Conservation (phyloP, 2,888 invertebrate genomes). For the Drosophila colorata region DNA sequence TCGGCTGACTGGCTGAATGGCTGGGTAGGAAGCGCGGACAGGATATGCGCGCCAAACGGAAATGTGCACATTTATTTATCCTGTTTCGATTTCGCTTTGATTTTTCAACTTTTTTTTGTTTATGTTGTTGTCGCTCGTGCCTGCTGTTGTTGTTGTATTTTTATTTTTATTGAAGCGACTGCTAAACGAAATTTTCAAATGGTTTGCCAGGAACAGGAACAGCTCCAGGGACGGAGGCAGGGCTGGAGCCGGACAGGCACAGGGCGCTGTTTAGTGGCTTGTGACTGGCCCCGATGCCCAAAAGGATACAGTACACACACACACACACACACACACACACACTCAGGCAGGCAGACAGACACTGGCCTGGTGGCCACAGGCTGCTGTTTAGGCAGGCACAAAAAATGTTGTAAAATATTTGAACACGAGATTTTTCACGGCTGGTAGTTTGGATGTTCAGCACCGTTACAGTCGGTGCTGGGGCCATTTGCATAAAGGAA, state of each 20-base stretch:
- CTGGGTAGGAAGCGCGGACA: conserved; percentile 72
- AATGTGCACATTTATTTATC: conserved; percentile 83
- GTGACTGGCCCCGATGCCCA: conserved; percentile 42
- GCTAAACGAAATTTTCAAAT: conserved; percentile 81
- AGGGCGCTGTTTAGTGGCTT: conserved; percentile 68
- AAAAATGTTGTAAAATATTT: conserved; percentile 81
- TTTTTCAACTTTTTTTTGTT: conserved; percentile 58
- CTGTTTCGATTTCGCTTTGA: conserved; percentile 81
- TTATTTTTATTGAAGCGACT: conserved; percentile 34
- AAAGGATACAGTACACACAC: conserved; percentile 17
- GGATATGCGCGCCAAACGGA: conserved; percentile 78
- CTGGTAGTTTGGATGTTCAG: conserved; percentile 81
- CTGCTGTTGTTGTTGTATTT: conserved; percentile 21
- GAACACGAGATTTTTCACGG: conserved; percentile 82
- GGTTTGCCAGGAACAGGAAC: conserved; percentile 66
- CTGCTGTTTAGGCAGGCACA: conserved; percentile 69
- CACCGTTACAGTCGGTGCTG: conserved; percentile 64
- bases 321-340: conserved; percentile 4
- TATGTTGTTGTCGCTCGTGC: conserved; percentile 11
- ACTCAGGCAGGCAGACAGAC: conserved; percentile 3
- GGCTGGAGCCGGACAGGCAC: conserved; percentile 17
- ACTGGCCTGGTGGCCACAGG: conserved; percentile 24
- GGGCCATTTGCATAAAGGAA: conserved; percentile 71
- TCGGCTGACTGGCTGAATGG: conserved; percentile 8
- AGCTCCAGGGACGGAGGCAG: conserved; percentile 9